phyloP scores from a whole-genome alignment of 2,888 invertebrate genomes.

The Pammene aurita region DNA sequence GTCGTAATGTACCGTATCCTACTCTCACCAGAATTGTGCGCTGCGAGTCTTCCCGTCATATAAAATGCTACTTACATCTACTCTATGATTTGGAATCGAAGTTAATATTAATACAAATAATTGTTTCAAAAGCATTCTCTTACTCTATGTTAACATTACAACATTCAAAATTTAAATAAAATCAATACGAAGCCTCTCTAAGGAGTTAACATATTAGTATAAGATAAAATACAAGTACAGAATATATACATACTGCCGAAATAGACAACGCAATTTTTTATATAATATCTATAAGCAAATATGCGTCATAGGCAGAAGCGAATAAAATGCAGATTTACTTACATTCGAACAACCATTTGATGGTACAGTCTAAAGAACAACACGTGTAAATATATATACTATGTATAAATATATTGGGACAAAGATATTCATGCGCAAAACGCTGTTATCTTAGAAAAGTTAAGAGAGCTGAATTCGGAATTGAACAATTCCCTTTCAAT shows the following conservation, averaged over 20 bases:
- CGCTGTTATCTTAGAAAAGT: slow-evolving; percentile 6
- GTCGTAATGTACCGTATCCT: slow-evolving; percentile 54
- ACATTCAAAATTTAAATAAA: slow-evolving; percentile 52
- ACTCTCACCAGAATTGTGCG: slow-evolving; percentile 80
- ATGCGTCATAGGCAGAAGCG: slow-evolving; percentile 13
- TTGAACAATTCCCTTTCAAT: slow-evolving; percentile 25
- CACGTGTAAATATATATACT: slow-evolving; percentile 35
- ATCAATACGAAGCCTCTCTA: slow-evolving; percentile 34
- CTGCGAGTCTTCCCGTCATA: slow-evolving; percentile 72
- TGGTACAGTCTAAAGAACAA: slow-evolving; percentile 25
- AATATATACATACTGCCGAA: not conserved
- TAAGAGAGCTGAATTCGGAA: slow-evolving; percentile 22
- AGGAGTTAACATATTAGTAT: slow-evolving; percentile 21
- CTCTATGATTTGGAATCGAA: slow-evolving; percentile 30
- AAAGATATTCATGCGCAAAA: slow-evolving; percentile 16
- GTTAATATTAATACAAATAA: slow-evolving; percentile 27
- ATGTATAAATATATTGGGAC: slow-evolving; percentile 22
- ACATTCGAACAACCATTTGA: slow-evolving; percentile 27
- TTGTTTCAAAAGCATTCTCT: slow-evolving; percentile 15
- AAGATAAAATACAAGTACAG: slow-evolving; percentile 13
- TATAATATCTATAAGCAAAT: slow-evolving; percentile 18
- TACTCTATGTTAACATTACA: slow-evolving; percentile 35
- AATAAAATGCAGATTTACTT: slow-evolving; percentile 7
- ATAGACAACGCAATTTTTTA: slow-evolving; percentile 19
- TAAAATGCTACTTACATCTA: slow-evolving; percentile 62